Evolutionary conservation across 2,113 vertebrate species (phyloP), one percentile per base, ranked within the genome.

Genomic region (Meles meles): DNA sequence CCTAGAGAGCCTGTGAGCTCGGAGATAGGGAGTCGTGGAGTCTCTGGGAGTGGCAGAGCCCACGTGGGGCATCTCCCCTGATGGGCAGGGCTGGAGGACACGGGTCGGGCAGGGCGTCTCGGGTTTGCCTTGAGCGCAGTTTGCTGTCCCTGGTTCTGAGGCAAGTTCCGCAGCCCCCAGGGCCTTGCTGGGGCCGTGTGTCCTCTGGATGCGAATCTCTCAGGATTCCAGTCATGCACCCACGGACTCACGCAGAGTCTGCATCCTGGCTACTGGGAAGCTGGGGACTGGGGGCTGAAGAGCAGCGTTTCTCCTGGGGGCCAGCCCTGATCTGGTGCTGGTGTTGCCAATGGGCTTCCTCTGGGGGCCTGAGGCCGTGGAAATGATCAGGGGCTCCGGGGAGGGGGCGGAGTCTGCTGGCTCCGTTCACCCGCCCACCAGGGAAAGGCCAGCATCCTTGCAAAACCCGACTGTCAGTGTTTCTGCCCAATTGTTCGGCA

Each of bases 401-500:
- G 12, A 44, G 63, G 84, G 23, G 39, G 37, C 3, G 6, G 37
- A 2, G 3, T 10, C n/a, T 9, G 1, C 59, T 11, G 67, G 18
- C 67, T 71, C n/a, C 18, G 15, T 5, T 37, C 18, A 42, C 71
- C 13, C 0, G 71, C 37, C 71, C 23, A 27, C 39, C 71, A 25
- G 71, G 83, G 91, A 57, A 67, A 85, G 94, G 91, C 93, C 14
- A 91, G 76, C 95, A 96, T 94, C 91, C 87, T 29, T 80, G 81
- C 90, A 93, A 97, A 47, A 63, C n/a, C 8, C 18, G 8, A 18
- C 69, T 65, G 59, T 80, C 83, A 21, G 59, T 83, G 72, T 9
- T 42, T 93, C 37, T 88, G 39, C 72, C 87, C 47, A 23, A 88
- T 79, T 93, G 59, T 39, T 63, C 9, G 31, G 49, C 13, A 7